Evolutionary conservation across 2,888 invertebrate genomes (phyloP).

Genomic region (Limnephilus rhombicus): DNA sequence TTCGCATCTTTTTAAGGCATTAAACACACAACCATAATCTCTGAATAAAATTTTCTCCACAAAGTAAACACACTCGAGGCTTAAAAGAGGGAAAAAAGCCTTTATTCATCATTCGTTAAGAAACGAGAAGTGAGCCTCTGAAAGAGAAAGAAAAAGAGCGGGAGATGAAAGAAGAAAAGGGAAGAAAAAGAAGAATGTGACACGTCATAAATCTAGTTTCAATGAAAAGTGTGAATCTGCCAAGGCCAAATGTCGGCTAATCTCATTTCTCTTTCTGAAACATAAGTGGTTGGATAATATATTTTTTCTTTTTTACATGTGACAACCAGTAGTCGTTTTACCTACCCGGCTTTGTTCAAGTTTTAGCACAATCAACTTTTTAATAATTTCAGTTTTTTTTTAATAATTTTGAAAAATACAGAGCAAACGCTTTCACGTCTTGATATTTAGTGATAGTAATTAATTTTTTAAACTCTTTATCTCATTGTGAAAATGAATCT

Average conservation of each 20-base stretch:
- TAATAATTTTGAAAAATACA: no score
- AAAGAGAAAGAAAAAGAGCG: not conserved
- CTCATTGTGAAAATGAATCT: no score
- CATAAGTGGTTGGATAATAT: not conserved
- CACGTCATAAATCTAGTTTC: not conserved
- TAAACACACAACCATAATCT: not conserved
- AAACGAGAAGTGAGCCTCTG: not conserved
- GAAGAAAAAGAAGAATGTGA: not conserved
- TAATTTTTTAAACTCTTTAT: no score
- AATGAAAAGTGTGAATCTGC: constrained; percentile 26
- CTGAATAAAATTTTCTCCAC: not conserved
- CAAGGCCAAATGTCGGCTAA: not conserved
- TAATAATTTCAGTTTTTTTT: no score
- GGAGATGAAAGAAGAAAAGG: not conserved
- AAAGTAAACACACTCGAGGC: not conserved
- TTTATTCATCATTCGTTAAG: not conserved
- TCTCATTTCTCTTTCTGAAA: not conserved
- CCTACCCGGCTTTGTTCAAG: not conserved
- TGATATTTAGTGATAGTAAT: no score
- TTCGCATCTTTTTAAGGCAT: no score
- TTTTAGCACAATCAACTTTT: not conserved
- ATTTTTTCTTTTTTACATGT: not conserved
- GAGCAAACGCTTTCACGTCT: no score
- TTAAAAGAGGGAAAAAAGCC: not conserved
- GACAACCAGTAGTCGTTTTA: not conserved